These are phyloP conservation scores for Pyxicephalus adspersus DNA, from an alignment of 2,113 vertebrate species.

Conservation along the genomic window DNA sequence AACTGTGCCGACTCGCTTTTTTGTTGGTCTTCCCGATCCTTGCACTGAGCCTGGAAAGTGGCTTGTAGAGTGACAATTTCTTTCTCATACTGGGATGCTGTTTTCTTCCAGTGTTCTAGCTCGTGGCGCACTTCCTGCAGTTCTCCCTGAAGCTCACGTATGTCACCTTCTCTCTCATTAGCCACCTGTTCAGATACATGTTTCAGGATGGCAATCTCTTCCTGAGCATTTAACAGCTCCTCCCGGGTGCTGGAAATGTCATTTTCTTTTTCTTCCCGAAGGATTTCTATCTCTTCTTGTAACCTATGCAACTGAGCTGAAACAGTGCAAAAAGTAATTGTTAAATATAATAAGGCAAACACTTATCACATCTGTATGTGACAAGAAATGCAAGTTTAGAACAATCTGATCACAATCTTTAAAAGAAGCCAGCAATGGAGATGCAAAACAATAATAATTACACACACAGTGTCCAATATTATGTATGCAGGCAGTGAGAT, in stretches of 20 bases:
- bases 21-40: conserved; percentile 79
- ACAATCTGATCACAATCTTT: too few relatives aligned
- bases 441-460: too few relatives aligned
- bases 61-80: conserved; percentile 86
- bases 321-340: neutral
- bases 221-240: conserved; percentile 86
- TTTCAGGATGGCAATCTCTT: conserved; percentile 88
- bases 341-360: too few relatives aligned
- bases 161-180: conserved; percentile 83
- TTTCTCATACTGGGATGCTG: conserved; percentile 84
- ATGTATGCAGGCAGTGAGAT: too few relatives aligned
- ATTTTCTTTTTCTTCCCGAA: conserved; percentile 89
- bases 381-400: too few relatives aligned
- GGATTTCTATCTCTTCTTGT: conserved; percentile 87
- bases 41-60: conserved; percentile 80
- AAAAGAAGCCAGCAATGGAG: too few relatives aligned
- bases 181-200: conserved; percentile 83
- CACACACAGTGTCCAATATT: too few relatives aligned
- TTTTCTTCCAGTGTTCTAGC: conserved; percentile 86
- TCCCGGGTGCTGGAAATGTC: conserved; percentile 85
- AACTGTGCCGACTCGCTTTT: conserved; percentile 75
- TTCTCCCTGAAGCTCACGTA: conserved; percentile 83
- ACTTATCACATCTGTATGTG: too few relatives aligned
- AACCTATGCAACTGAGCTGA: conserved; percentile 80
- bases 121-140: conserved; percentile 79